Evolutionary conservation across 2,113 vertebrate genomes (phyloP).

Genomic region (Azemiops feae): DNA sequence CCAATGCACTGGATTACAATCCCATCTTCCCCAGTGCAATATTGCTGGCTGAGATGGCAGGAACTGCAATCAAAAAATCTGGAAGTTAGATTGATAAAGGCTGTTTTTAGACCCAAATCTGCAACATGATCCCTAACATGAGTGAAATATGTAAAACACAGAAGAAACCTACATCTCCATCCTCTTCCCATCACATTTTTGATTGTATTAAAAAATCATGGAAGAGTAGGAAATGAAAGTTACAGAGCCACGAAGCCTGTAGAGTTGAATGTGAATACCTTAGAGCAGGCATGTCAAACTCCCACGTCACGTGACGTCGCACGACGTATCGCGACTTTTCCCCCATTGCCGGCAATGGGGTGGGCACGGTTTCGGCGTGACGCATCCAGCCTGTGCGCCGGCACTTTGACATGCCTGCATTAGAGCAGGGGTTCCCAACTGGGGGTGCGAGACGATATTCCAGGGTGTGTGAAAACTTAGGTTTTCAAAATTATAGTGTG

Average conservation of each 20-base stretch:
- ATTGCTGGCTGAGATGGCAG: background rate
- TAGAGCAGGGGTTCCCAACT: too few species aligned
- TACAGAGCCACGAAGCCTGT: background rate
- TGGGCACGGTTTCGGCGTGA: too few species aligned
- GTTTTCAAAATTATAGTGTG: too few species aligned
- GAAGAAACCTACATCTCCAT: background rate
- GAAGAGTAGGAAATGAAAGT: background rate
- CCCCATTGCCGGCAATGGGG: too few species aligned
- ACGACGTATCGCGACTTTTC: too few species aligned
- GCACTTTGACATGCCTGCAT: too few species aligned
- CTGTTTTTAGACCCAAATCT: background rate
- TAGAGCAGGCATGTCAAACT: background rate
- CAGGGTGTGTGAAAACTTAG: too few species aligned
- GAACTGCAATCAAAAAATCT: background rate
- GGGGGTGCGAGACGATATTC: too few species aligned
- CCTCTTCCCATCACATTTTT: background rate
- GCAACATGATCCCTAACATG: background rate
- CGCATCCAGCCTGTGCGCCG: too few species aligned
- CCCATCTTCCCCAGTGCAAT: background rate
- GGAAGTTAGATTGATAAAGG: background rate
- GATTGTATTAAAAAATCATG: background rate
- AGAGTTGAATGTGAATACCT: background rate
- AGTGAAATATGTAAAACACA: background rate
- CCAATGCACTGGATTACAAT: background rate
- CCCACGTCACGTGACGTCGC: too few species aligned